A percentile compares a stretch with the other conserved stretches of the same genome.
phyloP scores from a whole-genome alignment of 2,888 invertebrate genomes.

The Julus scandinavius region DNA sequence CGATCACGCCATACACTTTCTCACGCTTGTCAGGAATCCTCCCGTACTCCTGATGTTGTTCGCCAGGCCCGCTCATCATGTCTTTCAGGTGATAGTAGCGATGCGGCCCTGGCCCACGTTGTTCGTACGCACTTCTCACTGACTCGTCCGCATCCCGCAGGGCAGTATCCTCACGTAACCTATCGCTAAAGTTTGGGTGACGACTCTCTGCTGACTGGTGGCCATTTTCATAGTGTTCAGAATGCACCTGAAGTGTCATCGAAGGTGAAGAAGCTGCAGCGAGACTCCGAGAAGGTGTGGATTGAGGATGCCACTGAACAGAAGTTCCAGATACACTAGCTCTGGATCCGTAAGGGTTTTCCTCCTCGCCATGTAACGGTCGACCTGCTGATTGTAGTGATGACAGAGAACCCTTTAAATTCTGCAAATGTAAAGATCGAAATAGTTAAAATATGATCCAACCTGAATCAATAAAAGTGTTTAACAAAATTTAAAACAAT shows the following conservation, averaged over 20 bases:
- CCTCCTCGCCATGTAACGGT: neutral
- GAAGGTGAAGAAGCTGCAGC: neutral
- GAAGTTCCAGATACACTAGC: neutral
- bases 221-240: neutral
- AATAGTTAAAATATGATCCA: too few relatives aligned
- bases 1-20: slow-evolving; percentile 36
- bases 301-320: slow-evolving; percentile 30
- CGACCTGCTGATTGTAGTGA: slow-evolving; percentile 23
- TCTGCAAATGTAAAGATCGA: slow-evolving; percentile 5
- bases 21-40: neutral
- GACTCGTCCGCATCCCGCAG: slow-evolving; percentile 23
- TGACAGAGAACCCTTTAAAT: slow-evolving; percentile 37
- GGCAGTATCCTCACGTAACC: neutral
- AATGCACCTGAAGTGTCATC: neutral
- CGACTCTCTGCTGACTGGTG: neutral
- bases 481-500: too few relatives aligned
- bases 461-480: too few relatives aligned
- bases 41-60: slow-evolving; percentile 34
- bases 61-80: slow-evolving; percentile 52
- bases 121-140: slow-evolving; percentile 31
- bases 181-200: neutral
- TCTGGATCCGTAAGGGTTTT: slow-evolving; percentile 49
- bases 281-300: neutral
- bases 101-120: slow-evolving; percentile 29
- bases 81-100: slow-evolving; percentile 55